A percentile compares a stretch with the other conserved stretches of the same genome.
Conservation (phyloP, 2,797 vertebrate species). For the Margarornis squamiger region DNA sequence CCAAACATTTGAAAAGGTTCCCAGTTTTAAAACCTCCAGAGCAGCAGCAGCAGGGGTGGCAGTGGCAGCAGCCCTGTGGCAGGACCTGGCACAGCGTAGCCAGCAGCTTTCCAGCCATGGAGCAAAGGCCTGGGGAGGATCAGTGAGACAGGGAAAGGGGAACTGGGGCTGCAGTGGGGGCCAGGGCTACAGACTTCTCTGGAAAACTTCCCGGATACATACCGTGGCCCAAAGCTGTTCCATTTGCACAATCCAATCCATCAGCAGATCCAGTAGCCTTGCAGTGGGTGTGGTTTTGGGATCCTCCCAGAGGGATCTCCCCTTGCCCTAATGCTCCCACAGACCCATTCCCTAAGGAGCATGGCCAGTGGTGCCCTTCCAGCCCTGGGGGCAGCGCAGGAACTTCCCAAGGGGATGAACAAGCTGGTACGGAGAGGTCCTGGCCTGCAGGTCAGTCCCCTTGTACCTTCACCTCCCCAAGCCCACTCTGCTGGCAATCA, state of each 20-base stretch:
- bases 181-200: not conserved
- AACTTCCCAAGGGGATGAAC: accelerated
- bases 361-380: accelerated
- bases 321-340: accelerated
- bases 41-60: not conserved
- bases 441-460: accelerated
- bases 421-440: accelerated
- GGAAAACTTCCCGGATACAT: not conserved
- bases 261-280: not conserved
- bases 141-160: accelerated
- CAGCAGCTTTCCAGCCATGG: not conserved
- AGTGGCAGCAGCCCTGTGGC: not conserved
- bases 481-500: accelerated
- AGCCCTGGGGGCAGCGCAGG: accelerated
- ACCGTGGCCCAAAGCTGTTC: accelerated
- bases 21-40: not conserved
- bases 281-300: not conserved
- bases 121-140: accelerated
- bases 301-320: not conserved
- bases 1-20: not conserved
- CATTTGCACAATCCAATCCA: no score
- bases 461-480: accelerated
- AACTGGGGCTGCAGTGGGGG: not conserved
- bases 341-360: not conserved
- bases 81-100: accelerated